phyloP scores from a whole-genome alignment of 2,797 vertebrate species.

The Mormyrops boulengeri region DNA sequence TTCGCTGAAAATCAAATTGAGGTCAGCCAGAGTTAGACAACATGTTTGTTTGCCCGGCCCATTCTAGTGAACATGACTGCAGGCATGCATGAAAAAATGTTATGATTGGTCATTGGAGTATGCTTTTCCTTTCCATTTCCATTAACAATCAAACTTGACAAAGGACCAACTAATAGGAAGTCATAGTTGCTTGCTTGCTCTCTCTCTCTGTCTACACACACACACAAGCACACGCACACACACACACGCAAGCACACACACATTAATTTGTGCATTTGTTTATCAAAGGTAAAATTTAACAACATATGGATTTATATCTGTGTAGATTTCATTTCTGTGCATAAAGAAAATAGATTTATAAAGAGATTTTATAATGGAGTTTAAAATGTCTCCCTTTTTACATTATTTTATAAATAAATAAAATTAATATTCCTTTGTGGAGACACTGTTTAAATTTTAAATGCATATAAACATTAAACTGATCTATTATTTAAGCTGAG shows the following conservation, averaged over 20 bases:
- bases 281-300: not conserved
- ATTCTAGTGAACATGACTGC: not conserved
- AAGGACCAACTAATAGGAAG: not conserved
- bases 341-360: not conserved
- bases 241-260: not conserved
- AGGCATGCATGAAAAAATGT: not conserved
- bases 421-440: not conserved
- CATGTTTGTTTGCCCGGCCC: slow-evolving; percentile 36
- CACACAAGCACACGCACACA: too few species aligned
- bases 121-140: not conserved
- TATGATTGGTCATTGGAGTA: not conserved
- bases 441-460: slow-evolving; percentile 2
- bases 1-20: slow-evolving; percentile 50
- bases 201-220: not conserved
- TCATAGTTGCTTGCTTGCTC: not conserved
- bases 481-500: slow-evolving; percentile 8
- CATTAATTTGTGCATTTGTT: not conserved
- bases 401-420: not conserved
- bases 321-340: not conserved
- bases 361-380: not conserved
- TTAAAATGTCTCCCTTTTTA: not conserved
- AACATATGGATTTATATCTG: not conserved
- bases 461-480: slow-evolving; percentile 15
- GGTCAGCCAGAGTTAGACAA: slow-evolving; percentile 49
- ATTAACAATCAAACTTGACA: not conserved